Base-by-base conservation (phyloP, 2,797 vertebrate species). In the Pelodytes ibericus region DNA sequence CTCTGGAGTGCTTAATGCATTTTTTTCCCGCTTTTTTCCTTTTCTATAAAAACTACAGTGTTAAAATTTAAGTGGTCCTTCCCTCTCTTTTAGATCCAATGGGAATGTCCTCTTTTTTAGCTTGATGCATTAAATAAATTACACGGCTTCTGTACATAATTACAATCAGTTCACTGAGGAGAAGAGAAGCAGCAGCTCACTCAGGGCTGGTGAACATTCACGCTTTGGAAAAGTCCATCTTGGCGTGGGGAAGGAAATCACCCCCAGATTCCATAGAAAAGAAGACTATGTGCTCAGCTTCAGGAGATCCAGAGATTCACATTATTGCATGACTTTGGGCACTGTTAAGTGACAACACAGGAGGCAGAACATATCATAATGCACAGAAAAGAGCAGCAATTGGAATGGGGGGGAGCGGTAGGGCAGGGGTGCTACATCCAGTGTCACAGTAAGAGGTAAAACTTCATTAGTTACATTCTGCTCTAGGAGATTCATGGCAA, bases 141-240 rank as follows among this genome's bases (percentile, higher is more conserved):
- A 95, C 88, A 88, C 67, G 85, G 87, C 83, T 87, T 90, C 93
- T 95, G 90, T 95, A 95, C 93, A 94, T 91, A 94, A 89, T 94
- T 94, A 94, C 93, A 95, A 81, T 1, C 71, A 30, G 53, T 65
- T 72, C 57, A 51, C n/a, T 67, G 30, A 67, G 58, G 68, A 62
- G 24, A 64, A 60, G 74, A 39, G 59, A 76, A 70, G 60, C 62
- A 76, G 76, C 69, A 72, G 76, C 63, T 68, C 69, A 24, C 63
- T 61, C 36, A 25, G 44, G 58, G 63, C 71, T 73, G 63, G 70
- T 73, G 71, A 68, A 79, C 76, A 31, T 70, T 63, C 74, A 62
- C 69, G 39, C 69, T 66, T 77, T 66, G 75, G 75, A 72, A 26
- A 72, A 60, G 41, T 78, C 63, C 70, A 39, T 33, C 75, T 71